phyloP scores from a whole-genome alignment of 2,113 vertebrate genomes.

The Myiopsitta monachus region DNA sequence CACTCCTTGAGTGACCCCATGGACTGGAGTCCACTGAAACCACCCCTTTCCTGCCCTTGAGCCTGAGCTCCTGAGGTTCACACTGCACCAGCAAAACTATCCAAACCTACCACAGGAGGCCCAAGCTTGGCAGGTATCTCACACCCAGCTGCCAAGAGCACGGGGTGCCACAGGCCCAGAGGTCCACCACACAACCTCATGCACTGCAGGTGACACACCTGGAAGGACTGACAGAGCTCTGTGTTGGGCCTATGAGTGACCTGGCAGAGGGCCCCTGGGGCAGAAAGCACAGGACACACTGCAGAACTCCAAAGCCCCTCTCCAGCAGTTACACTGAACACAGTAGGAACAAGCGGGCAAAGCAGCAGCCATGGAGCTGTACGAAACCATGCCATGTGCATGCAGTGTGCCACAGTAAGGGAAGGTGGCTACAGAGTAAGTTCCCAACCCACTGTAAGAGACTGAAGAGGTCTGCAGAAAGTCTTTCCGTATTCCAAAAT shows the following conservation, averaged over 20 bases:
- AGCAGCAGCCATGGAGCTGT: neutral
- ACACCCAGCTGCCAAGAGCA: neutral
- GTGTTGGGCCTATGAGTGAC: accelerated
- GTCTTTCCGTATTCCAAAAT: neutral
- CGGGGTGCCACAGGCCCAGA: neutral
- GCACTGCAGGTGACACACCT: accelerated
- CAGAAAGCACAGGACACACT: neutral
- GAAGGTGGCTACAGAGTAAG: neutral
- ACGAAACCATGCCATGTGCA: accelerated
- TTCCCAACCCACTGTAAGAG: neutral
- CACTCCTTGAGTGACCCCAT: neutral
- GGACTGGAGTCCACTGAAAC: neutral
- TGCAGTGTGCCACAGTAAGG: neutral
- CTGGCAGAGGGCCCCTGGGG: neutral
- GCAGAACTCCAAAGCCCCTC: accelerated
- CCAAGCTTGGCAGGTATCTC: neutral
- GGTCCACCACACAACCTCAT: neutral
- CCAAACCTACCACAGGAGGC: neutral
- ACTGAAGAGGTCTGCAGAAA: neutral
- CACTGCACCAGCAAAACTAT: neutral
- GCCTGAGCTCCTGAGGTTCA: neutral
- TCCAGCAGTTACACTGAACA: accelerated
- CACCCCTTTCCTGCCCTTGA: neutral
- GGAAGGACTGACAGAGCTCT: neutral
- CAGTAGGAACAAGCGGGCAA: neutral